A percentile compares a stretch with the other conserved stretches of the same genome.
Conservation (phyloP, 2,888 invertebrate species). For the Drosophila algonquin region DNA sequence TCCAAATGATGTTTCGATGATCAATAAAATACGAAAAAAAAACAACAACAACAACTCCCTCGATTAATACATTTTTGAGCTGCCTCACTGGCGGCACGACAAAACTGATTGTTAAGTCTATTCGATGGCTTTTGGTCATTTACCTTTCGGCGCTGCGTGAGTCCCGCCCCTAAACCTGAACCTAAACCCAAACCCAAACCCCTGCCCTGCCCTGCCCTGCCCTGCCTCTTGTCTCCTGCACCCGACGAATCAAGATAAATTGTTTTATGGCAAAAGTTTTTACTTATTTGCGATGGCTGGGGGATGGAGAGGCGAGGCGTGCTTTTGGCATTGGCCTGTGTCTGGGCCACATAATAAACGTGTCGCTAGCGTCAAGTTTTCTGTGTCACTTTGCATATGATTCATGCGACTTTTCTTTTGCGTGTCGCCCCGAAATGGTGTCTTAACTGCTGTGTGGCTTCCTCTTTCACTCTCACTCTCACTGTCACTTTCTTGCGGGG, state of each 20-base stretch:
- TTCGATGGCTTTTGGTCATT: slow-evolving; percentile 64
- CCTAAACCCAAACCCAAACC: too few species aligned
- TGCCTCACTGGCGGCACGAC: slow-evolving; percentile 36
- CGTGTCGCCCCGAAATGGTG: slow-evolving; percentile 8
- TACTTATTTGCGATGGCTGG: slow-evolving; percentile 7
- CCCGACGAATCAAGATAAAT: slow-evolving; percentile 68
- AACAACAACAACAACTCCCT: slow-evolving; percentile 12
- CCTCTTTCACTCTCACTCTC: background rate
- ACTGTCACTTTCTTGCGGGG: background rate
- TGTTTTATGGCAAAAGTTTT: slow-evolving; percentile 46
- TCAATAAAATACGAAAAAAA: slow-evolving; percentile 65
- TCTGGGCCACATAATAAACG: slow-evolving; percentile 30
- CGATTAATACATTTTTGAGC: slow-evolving; percentile 55
- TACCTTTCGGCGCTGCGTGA: slow-evolving; percentile 62
- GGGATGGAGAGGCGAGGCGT: background rate
- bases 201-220: background rate
- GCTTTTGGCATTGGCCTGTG: slow-evolving; percentile 4
- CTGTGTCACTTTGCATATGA: slow-evolving; percentile 63
- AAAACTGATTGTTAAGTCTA: slow-evolving; percentile 18
- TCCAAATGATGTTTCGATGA: slow-evolving; percentile 45
- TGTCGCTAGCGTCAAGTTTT: slow-evolving; percentile 36
- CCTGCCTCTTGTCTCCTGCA: too few species aligned
- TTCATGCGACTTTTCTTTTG: slow-evolving; percentile 65
- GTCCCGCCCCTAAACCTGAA: slow-evolving; percentile 9
- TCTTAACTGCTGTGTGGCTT: slow-evolving; percentile 8